A percentile compares a stretch with the other conserved stretches of the same genome.
phyloP scores from a whole-genome alignment of 2,888 invertebrate genomes.

The Agrotis clavis region DNA sequence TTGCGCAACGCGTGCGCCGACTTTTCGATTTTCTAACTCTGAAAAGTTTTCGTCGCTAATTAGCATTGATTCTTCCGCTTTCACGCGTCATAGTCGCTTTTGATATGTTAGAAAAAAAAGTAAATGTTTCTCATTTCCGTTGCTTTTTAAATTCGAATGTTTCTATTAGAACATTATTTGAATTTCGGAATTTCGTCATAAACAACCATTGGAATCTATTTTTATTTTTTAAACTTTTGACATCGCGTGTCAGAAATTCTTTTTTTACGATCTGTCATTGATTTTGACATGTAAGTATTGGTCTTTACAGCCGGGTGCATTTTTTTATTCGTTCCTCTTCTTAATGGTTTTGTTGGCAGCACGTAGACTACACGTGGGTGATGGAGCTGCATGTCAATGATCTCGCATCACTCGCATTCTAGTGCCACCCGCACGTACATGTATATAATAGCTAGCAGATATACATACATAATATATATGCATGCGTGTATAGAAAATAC shows the following conservation, averaged over 20 bases:
- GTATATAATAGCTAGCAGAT: background rate
- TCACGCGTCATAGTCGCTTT: constrained; percentile 66
- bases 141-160: constrained; percentile 55
- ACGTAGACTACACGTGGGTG: constrained; percentile 41
- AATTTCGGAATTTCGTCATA: constrained; percentile 26
- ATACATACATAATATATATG: background rate
- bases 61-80: constrained; percentile 73
- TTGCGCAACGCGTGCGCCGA: constrained; percentile 75
- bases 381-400: constrained; percentile 62
- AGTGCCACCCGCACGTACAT: constrained; percentile 39
- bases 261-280: constrained; percentile 26
- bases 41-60: constrained; percentile 71
- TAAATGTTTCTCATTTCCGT: constrained; percentile 63
- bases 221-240: constrained; percentile 21
- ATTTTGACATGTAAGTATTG: constrained; percentile 33
- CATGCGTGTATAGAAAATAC: constrained; percentile 35
- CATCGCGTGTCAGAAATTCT: background rate
- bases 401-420: constrained; percentile 61
- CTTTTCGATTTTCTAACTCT: constrained; percentile 63
- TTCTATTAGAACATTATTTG: constrained; percentile 45
- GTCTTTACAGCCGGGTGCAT: constrained; percentile 36
- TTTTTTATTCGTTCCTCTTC: constrained; percentile 26
- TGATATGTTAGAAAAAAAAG: constrained; percentile 28
- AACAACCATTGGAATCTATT: constrained; percentile 14
- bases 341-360: constrained; percentile 62